Evolutionary conservation across 2,797 vertebrate genomes (phyloP), one percentile per base, ranked within the genome.

Genomic region (Chelmon rostratus): DNA sequence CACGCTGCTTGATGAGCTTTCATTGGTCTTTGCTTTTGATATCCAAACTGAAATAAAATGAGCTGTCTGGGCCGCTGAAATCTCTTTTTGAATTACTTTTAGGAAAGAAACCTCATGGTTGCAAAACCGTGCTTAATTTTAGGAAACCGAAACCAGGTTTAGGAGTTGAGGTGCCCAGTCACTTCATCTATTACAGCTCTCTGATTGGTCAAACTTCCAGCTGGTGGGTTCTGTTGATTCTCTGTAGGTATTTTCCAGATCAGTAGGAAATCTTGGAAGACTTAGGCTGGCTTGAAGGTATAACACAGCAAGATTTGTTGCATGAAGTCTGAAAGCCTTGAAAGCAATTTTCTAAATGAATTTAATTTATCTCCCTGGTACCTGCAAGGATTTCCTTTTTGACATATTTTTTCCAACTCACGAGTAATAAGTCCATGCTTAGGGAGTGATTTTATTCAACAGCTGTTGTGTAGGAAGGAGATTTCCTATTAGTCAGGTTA

Each of bases 401-500:
- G 64, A 66, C 62, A 67, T 68, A 65, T 21, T 66, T 79, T 54
- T 47, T 82, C 46, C 19, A 33, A 6, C 40, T 83, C 52, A 15
- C 8, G 63, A 59, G 35, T 74, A 75, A 69, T 61, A 44, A 64
- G 42, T 66, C 62, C 47, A 61, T 49, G 46, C 69, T 77, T 50
- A 35, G 63, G 7, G 18, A 65, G 53, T 44, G 25, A 63, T 73
- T 83, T 67, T 28, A 66, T 78, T 82, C 75, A 37, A 15, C 12
- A 44, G 50, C 42, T 59, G 33, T 63, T 19, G 52, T 33, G 23
- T 65, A 46, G 78, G 54, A 63, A 57, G n/a, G 38, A 66, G 53
- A 62, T 72, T 49, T 67, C 33, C 68, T 58, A 77, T 78, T 53
- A 52, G 15, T 88, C 77, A 78, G 58, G n/a, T 58, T 73, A 79